Percentiles rank a stretch among this genome's conserved stretches.
Evolutionary conservation across 23 tunicate genomes (phyloP).

Genomic region (Styela plicata): DNA sequence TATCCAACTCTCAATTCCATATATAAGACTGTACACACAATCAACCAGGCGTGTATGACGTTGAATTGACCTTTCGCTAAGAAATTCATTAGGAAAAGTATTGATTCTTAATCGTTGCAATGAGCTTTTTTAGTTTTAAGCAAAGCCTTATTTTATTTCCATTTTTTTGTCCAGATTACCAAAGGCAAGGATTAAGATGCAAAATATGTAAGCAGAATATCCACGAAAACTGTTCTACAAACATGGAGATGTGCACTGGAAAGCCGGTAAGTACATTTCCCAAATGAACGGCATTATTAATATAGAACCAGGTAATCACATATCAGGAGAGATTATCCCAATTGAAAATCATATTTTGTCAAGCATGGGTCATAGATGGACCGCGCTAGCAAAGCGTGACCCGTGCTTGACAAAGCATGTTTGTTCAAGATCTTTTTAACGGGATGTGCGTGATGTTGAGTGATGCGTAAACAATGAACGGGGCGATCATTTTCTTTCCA

Average conservation of each 20-base stretch:
- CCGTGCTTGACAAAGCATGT: too few species aligned
- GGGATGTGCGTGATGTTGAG: background rate
- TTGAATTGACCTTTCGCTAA: background rate
- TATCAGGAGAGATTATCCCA: background rate
- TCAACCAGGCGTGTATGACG: background rate
- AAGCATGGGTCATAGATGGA: too few species aligned
- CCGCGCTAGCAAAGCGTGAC: too few species aligned
- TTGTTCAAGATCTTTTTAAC: too few species aligned
- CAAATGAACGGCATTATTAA: background rate
- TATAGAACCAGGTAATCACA: background rate
- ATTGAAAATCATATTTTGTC: too few species aligned
- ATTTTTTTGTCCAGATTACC: conserved; percentile 36
- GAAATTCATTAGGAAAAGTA: background rate
- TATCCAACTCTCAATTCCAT: too few species aligned
- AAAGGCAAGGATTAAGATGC: conserved; percentile 63
- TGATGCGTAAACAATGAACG: background rate
- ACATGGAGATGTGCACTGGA: conserved; percentile 55
- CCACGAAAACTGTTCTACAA: conserved; percentile 40
- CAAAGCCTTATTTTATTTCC: background rate
- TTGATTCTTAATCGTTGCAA: background rate
- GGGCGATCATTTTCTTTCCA: background rate
- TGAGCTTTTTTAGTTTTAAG: background rate
- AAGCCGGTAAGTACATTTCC: conserved; percentile 29
- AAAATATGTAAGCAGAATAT: conserved; percentile 55
- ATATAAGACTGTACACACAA: background rate